phyloP scores from a whole-genome alignment of 37 sponge, comb jelly and placozoan genomes.

The Mnemiopsis leidyi region DNA sequence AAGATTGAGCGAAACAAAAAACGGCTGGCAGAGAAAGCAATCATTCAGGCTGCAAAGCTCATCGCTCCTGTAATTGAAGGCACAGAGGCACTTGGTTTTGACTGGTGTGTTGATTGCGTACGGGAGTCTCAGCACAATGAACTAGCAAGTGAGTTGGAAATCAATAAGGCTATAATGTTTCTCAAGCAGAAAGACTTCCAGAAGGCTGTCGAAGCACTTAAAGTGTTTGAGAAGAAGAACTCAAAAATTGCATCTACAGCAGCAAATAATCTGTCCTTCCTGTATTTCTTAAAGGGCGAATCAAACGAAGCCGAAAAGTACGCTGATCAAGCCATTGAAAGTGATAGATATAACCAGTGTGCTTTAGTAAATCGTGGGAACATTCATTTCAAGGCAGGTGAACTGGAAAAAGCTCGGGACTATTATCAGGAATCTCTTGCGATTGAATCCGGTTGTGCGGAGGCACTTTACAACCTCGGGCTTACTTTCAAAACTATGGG shows the following conservation, averaged over 20 bases:
- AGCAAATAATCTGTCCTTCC: constrained; percentile 91
- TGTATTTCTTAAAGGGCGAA: constrained; percentile 84
- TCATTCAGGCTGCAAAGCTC: constrained; percentile 91
- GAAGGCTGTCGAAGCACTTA: constrained; percentile 91
- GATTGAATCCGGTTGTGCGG: constrained; percentile 87
- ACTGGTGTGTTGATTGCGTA: constrained; percentile 96
- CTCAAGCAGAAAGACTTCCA: constrained; percentile 85
- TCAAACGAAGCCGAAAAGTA: constrained; percentile 81
- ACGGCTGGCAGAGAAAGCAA: constrained; percentile 77
- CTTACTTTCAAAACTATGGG: constrained; percentile 80
- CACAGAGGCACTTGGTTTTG: constrained; percentile 90
- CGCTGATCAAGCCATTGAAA: constrained; percentile 81
- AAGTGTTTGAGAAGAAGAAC: constrained; percentile 89
- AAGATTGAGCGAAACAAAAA: constrained; percentile 78
- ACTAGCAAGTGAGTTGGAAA: constrained; percentile 92
- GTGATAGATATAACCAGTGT: constrained; percentile 86
- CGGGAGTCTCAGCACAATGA: constrained; percentile 77
- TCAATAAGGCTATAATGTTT: constrained; percentile 88
- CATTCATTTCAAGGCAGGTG: constrained; percentile 71
- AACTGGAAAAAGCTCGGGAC: constrained; percentile 79
- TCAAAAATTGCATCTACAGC: constrained; percentile 93
- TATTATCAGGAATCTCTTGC: constrained; percentile 87
- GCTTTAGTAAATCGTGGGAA: constrained; percentile 95
- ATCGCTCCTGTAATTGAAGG: constrained; percentile 89
- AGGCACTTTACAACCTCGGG: constrained; percentile 90